These are phyloP conservation scores for Aurelia sp. DNA, from an alignment of 30 jellyfish, hydroid and myxozoan species.

Conservation along the genomic window DNA sequence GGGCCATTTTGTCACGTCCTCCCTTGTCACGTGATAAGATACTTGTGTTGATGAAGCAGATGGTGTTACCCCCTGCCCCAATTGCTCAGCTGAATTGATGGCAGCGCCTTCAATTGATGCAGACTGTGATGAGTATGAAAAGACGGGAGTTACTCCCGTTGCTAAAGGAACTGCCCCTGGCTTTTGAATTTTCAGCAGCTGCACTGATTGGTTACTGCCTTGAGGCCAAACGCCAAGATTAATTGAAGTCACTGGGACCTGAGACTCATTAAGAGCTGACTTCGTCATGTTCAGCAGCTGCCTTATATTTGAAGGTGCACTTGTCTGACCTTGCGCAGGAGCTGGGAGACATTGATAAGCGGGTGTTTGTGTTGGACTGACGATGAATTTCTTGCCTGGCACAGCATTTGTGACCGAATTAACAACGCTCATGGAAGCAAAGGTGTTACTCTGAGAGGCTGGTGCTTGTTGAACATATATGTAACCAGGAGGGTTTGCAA, in stretches of 20 bases:
- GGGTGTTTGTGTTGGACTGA: background rate
- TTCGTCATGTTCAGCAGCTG: constrained; percentile 66
- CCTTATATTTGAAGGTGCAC: constrained; percentile 35
- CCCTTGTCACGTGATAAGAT: background rate
- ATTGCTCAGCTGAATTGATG: background rate
- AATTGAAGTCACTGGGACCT: constrained; percentile 38
- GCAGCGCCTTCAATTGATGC: background rate
- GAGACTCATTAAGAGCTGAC: constrained; percentile 33
- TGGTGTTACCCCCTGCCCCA: background rate
- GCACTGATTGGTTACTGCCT: constrained; percentile 29
- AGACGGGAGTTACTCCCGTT: background rate
- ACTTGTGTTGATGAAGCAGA: background rate
- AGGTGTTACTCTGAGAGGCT: constrained; percentile 4
- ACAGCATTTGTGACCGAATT: background rate
- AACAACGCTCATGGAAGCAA: background rate
- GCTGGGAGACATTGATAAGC: background rate
- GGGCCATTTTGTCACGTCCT: background rate
- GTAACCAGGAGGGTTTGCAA: constrained; percentile 39
- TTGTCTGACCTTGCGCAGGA: constrained; percentile 16
- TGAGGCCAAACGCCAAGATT: constrained; percentile 23
- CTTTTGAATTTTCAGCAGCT: constrained; percentile 17
- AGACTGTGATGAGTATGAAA: background rate
- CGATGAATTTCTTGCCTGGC: background rate
- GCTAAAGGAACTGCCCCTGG: background rate
- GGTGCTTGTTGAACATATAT: constrained; percentile 30